Evolutionary conservation across 2,113 vertebrate species (phyloP), one percentile per base, ranked within the genome.

Genomic region (Lepisosteus osseus): DNA sequence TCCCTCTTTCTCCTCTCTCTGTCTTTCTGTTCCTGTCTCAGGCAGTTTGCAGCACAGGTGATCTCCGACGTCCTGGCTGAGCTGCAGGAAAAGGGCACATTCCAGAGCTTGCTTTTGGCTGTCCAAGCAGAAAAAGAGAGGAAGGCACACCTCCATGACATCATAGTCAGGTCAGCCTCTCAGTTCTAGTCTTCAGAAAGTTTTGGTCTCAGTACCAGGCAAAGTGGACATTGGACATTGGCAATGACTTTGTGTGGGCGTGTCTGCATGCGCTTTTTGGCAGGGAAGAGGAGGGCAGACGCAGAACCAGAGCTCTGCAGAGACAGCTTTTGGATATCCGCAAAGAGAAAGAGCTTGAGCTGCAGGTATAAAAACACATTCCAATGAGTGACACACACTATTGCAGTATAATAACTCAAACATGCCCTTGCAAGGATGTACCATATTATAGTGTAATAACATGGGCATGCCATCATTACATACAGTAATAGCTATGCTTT

Each of bases 281-380:
- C 76, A 95, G 95, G 66, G 92, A 94, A 51, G 86, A 94, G 77
- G 83, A 91, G 68, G 89, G 87, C 72, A 86, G 86, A 51, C 84
- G 81, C 51, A 82, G 86, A 78, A 86, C 90, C 70, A 91, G 80
- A 80, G 75, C 71, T 64, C 89, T 96, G 15, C 82, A 93, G 75
- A 94, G 87, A 82, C 86, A 94, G 69, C 79, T 95, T 61, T 55
- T 84, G 42, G 87, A 93, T 61, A 75, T 94, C 76, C 88, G 81
- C 79, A 89, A 79, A 74, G 86, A 94, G 76, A 87, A 81, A n/a
- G 77, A 89, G 40, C 62, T 70, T 69, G 90, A 94, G 76, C 64
- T 92, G 61, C 86, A 94, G 94, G 95, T 96, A 81, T 82, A 51
- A 9, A 9, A 51, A 51, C 9, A 29, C 29, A 29, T 29, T 29